These are phyloP conservation scores for Meghimatium bilineatum DNA, from an alignment of 2,888 invertebrate species.

Conservation along the genomic window DNA sequence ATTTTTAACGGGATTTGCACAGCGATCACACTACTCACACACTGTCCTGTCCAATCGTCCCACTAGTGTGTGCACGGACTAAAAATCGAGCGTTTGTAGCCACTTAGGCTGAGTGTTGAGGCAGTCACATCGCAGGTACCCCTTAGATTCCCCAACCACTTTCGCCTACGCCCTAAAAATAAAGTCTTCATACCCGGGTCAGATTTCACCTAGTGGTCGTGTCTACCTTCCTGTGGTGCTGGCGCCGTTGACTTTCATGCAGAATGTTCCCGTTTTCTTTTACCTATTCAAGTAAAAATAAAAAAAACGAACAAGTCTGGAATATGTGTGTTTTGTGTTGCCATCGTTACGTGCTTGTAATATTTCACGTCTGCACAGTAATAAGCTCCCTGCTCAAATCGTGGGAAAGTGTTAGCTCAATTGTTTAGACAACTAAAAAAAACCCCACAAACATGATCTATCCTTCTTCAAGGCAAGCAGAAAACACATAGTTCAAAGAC, in stretches of 20 bases:
- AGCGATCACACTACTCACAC: conserved; percentile 19
- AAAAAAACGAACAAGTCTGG: not conserved
- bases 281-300: conserved; percentile 6
- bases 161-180: conserved; percentile 30
- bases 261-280: not conserved
- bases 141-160: conserved; percentile 24
- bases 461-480: too few species aligned
- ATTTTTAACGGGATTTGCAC: conserved; percentile 44
- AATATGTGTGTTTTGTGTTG: not conserved
- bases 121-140: conserved; percentile 38
- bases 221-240: conserved; percentile 33
- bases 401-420: conserved; percentile 26
- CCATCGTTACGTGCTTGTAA: not conserved
- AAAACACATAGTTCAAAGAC: too few species aligned
- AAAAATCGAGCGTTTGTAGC: conserved; percentile 45
- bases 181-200: conserved; percentile 6
- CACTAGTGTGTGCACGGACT: conserved; percentile 36
- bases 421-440: not conserved
- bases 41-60: conserved; percentile 37
- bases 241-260: conserved; percentile 16
- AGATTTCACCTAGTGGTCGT: conserved; percentile 31
- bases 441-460: not conserved
- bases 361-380: not conserved
- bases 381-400: not conserved
- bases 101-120: conserved; percentile 32